Evolutionary conservation across 2,113 vertebrate genomes (phyloP).

Genomic region (Pogonocichla stellata): DNA sequence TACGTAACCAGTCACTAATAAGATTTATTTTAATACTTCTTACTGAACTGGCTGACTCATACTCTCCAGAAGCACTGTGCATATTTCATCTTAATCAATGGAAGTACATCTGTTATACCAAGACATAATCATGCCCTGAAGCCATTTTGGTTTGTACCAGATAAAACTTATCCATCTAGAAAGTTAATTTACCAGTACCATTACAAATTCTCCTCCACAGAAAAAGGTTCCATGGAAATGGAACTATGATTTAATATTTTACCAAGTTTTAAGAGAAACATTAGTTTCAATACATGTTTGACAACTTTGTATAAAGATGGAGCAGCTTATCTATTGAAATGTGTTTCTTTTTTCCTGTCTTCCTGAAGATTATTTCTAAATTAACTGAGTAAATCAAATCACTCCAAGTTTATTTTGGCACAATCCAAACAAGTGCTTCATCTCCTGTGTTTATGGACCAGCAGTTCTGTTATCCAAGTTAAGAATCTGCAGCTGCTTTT

Average conservation of each 20-base stretch:
- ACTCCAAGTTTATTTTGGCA: slow-evolving; percentile 2
- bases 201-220: not conserved
- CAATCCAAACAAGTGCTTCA: slow-evolving; percentile 1
- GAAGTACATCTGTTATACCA: not conserved
- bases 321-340: not conserved
- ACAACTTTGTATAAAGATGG: not conserved
- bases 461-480: not conserved
- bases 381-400: slow-evolving; percentile 8
- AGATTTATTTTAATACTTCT: not conserved
- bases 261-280: not conserved
- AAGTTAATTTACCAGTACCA: not conserved
- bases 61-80: not conserved
- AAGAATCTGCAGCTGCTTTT: slow-evolving; percentile 30
- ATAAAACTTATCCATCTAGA: not conserved
- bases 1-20: not conserved
- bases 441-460: not conserved
- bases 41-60: not conserved
- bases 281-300: not conserved
- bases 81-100: not conserved
- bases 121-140: not conserved
- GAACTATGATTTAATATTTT: not conserved
- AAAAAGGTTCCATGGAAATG: not conserved
- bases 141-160: not conserved
- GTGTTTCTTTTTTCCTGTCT: not conserved
- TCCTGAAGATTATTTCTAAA: slow-evolving; percentile 32